Evolutionary conservation across 2,888 invertebrate genomes (phyloP).

Genomic region (Spodoptera picta): DNA sequence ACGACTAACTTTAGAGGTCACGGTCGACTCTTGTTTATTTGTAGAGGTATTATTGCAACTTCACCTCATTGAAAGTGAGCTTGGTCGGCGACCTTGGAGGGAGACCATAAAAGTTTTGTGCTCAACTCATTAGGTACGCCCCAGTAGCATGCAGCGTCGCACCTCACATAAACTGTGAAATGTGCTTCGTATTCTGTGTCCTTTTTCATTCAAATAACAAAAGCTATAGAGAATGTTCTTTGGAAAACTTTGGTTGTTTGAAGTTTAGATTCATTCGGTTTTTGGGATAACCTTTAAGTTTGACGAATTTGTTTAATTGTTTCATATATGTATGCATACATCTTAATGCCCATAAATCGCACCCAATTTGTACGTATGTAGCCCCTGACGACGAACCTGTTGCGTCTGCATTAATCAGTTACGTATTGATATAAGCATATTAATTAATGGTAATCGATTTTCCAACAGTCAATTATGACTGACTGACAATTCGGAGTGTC

Average conservation of each 20-base stretch:
- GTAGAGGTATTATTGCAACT: constrained; percentile 26
- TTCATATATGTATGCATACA: too few relatives aligned
- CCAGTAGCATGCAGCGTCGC: constrained; percentile 8
- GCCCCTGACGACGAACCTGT: constrained; percentile 30
- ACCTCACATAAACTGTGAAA: constrained; percentile 1
- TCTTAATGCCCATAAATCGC: too few relatives aligned
- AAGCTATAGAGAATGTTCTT: too few relatives aligned
- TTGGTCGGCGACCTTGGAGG: constrained; percentile 26
- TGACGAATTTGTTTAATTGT: too few relatives aligned
- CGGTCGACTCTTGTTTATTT: constrained; percentile 32
- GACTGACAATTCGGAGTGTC: background rate
- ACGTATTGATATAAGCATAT: constrained; percentile 9
- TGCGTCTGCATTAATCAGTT: constrained; percentile 30
- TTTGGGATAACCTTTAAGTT: too few relatives aligned
- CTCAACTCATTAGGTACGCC: constrained; percentile 27
- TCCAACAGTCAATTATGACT: constrained; percentile 11
- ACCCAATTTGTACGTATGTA: background rate
- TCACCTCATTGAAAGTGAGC: constrained; percentile 29
- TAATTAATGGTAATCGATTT: constrained; percentile 10
- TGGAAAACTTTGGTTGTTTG: too few relatives aligned
- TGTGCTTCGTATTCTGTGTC: constrained; percentile 9
- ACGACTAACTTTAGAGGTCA: constrained; percentile 33
- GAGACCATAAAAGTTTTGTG: constrained; percentile 41
- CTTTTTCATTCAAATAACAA: background rate
- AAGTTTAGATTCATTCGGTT: too few relatives aligned